These are phyloP conservation scores for Tineola bisselliella DNA, from an alignment of 2,888 invertebrate genomes.

Conservation along the genomic window DNA sequence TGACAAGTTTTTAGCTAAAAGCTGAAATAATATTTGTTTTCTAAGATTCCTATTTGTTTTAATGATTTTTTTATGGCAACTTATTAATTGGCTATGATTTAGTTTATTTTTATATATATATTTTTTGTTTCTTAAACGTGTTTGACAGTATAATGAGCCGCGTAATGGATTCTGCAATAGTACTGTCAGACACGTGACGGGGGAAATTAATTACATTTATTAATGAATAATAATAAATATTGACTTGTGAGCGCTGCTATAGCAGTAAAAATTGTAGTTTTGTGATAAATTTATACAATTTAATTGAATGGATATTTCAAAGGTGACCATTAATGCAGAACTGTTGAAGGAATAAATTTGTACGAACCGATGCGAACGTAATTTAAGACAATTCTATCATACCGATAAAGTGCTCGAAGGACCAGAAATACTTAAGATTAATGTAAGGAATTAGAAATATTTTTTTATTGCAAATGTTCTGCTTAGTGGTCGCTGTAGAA, in stretches of 20 bases:
- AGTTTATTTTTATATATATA: slow-evolving; percentile 42
- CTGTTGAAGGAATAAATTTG: neutral
- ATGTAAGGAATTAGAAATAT: neutral
- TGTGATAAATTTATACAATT: slow-evolving; percentile 60
- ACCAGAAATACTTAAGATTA: neutral
- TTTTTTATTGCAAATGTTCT: neutral
- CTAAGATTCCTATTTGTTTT: neutral
- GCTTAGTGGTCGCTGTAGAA: neutral
- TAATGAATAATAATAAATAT: neutral
- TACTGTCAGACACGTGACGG: neutral
- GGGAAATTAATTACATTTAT: neutral
- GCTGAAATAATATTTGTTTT: slow-evolving; percentile 46
- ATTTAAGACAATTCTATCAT: neutral
- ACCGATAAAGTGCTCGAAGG: neutral
- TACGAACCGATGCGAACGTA: no score
- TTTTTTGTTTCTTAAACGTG: slow-evolving; percentile 30
- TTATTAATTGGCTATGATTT: slow-evolving; percentile 47
- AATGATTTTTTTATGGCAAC: slow-evolving; percentile 15
- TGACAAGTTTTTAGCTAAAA: slow-evolving; percentile 37
- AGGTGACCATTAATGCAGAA: neutral
- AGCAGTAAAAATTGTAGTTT: slow-evolving; percentile 60
- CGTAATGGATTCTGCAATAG: no score
- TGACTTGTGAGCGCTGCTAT: slow-evolving; percentile 57
- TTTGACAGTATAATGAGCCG: neutral
- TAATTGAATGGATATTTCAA: slow-evolving; percentile 54